phyloP scores from a whole-genome alignment of 2,113 vertebrate genomes.

The Corydoras sp. region DNA sequence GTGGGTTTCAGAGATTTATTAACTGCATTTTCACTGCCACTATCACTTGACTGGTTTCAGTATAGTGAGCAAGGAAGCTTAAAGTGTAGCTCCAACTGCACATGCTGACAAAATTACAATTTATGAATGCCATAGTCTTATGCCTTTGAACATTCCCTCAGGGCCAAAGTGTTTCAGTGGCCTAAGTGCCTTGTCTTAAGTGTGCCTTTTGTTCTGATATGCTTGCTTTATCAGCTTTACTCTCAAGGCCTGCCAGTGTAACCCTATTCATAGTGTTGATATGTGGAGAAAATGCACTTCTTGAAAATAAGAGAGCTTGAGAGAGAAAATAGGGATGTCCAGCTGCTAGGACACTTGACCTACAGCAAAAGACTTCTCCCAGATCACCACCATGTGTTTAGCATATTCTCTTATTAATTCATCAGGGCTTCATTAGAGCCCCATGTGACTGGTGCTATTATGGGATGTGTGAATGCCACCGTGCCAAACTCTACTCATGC shows the following conservation, averaged over 20 bases:
- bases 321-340: slow-evolving; percentile 21
- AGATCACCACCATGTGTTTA: slow-evolving; percentile 15
- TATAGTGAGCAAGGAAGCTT: too few relatives aligned
- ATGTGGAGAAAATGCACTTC: not conserved
- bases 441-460: slow-evolving; percentile 12
- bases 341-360: slow-evolving; percentile 29
- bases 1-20: too few relatives aligned
- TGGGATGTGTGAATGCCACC: slow-evolving; percentile 2
- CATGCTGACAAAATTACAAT: too few relatives aligned
- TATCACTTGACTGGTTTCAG: too few relatives aligned
- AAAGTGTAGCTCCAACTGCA: too few relatives aligned
- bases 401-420: slow-evolving; percentile 31
- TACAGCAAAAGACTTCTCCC: slow-evolving; percentile 5
- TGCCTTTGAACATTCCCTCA: slow-evolving; percentile 9
- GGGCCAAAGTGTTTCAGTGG: slow-evolving; percentile 4
- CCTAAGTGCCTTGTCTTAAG: not conserved
- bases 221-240: not conserved
- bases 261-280: not conserved
- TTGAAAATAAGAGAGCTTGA: not conserved
- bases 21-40: too few relatives aligned
- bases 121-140: not conserved
- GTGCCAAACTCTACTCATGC: not conserved
- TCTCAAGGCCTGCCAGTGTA: not conserved
- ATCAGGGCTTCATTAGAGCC: slow-evolving; percentile 10
- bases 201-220: not conserved